Base-by-base conservation (phyloP, 2,113 vertebrate species). In the Peromyscus leucopus region DNA sequence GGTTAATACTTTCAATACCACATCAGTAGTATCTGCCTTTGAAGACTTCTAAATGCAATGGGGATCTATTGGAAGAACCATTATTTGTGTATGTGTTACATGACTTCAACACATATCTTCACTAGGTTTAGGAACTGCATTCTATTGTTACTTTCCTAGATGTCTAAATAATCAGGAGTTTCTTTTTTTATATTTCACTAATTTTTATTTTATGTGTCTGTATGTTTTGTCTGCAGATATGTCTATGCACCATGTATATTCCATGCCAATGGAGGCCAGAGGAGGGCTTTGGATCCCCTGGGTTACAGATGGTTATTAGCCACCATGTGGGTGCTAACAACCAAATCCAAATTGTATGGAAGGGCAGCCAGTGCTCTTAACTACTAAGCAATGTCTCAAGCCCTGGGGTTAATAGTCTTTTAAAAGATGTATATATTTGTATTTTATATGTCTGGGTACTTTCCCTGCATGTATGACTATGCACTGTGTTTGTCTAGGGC, bases 81-180 rank as follows among this genome's bases (percentile, higher is more conserved):
- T 24, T 51, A 42, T 36, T 76, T 87, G 6, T 65, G 19, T 65
- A 11, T 89, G 76, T 89, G 19, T 92, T 90, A 55, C 59, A 69
- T 92, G 33, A 21, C 55, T 57, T 90, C 92, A 87, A 39, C 1
- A 69, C 36, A 67, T 94, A 31, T 55, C 33, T 51, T 65, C 4
- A 22, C 51, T 72, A 93, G 67, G 63, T 78, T 95, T 95, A 65
- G 75, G 9, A 95, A 83, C 75, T 91, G 28, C 21, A 83, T 83
- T 61, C 42, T 86, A 65, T 71, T 87, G 21, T 11, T 83, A 71
- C 13, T 67, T 88, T 88, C 16, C 55, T 91, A 72, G 39, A 11
- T 90, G 11, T 97, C 91, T 61, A 85, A 85, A 85, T 39, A 85
- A 46, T 69, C 59, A 46, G 5, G 33, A 57, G 36, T 24, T n/a